phyloP scores from a whole-genome alignment of 2,797 vertebrate species.

The Pipistrellus kuhlii region DNA sequence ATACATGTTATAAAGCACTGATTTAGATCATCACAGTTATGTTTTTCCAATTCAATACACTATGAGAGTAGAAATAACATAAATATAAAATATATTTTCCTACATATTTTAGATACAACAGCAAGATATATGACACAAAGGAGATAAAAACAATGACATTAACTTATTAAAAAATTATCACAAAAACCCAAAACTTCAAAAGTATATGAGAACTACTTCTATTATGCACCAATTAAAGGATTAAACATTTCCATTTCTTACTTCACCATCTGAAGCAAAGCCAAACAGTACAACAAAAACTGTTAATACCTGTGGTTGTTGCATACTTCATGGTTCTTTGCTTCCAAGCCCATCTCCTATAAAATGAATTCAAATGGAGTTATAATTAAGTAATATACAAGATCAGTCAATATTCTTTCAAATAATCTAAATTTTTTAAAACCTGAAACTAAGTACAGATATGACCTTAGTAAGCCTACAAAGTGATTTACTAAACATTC shows the following conservation, averaged over 20 bases:
- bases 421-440: constrained; percentile 41
- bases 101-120: not conserved
- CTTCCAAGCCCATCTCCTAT: constrained; percentile 90
- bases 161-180: constrained; percentile 38
- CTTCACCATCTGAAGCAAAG: constrained; percentile 42
- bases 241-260: constrained; percentile 4
- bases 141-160: not conserved
- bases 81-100: not conserved
- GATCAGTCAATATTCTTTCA: not conserved
- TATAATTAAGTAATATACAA: constrained; percentile 34
- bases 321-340: constrained; percentile 87
- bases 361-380: constrained; percentile 69
- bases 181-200: constrained; percentile 2
- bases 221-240: not conserved
- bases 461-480: not conserved
- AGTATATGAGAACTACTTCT: constrained; percentile 41
- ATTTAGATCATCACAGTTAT: not conserved
- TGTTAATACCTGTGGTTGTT: constrained; percentile 85
- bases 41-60: not conserved
- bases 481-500: not conserved
- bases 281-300: not conserved
- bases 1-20: not conserved
- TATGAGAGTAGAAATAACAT: not conserved
- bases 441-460: not conserved
- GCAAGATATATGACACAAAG: constrained; percentile 32